phyloP scores from a whole-genome alignment of 2,797 vertebrate genomes.

The Cyclopterus lumpus region DNA sequence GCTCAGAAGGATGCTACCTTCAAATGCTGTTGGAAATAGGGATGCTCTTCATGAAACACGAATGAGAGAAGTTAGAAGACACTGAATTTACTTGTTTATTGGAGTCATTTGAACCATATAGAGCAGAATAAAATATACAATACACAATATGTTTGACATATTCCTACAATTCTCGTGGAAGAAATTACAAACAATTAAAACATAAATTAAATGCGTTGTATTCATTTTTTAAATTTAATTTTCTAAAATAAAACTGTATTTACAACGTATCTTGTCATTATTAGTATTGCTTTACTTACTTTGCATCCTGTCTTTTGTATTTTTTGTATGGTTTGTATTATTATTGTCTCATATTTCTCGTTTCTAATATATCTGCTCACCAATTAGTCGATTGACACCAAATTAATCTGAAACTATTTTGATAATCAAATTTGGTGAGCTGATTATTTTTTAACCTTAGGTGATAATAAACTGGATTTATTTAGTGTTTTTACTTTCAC shows the following conservation, averaged over 20 bases:
- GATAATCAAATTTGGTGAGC: too few relatives aligned
- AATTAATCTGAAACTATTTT: too few relatives aligned
- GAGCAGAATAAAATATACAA: background rate
- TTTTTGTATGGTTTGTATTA: background rate
- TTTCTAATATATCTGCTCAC: background rate
- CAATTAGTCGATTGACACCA: too few relatives aligned
- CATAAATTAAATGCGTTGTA: too few relatives aligned
- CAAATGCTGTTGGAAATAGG: conserved; percentile 33
- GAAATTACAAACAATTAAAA: too few relatives aligned
- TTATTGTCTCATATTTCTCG: background rate
- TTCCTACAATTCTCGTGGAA: too few relatives aligned
- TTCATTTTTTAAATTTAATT: too few relatives aligned
- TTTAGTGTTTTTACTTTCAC: too few relatives aligned
- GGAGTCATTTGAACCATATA: background rate
- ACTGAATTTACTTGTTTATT: background rate
- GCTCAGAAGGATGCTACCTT: conserved; percentile 32
- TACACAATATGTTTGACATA: background rate
- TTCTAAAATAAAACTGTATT: background rate
- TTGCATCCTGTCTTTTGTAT: background rate
- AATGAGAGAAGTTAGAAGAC: background rate
- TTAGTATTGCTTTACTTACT: background rate
- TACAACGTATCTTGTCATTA: background rate
- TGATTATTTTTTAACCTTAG: too few relatives aligned
- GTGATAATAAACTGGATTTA: too few relatives aligned
- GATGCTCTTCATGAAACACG: rapidly evolving